These are phyloP conservation scores for Heliconius hermathena DNA, from an alignment of 1,140 invertebrate species.

Conservation along the genomic window DNA sequence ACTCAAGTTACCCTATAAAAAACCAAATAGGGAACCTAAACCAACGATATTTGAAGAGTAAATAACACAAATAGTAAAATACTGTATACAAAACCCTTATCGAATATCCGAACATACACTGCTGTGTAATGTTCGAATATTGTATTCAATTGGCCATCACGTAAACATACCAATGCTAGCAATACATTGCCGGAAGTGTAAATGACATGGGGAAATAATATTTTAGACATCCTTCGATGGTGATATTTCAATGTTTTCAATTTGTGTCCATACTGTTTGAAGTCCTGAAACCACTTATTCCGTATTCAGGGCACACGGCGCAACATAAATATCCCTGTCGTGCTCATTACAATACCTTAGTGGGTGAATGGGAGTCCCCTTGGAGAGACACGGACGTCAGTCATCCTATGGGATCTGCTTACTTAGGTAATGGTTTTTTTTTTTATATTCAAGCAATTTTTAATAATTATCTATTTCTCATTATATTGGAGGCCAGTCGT, in stretches of 20 bases:
- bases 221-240: conserved; percentile 30
- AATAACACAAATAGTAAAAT: conserved; percentile 62
- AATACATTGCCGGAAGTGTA: conserved; percentile 29
- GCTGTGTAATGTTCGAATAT: background rate
- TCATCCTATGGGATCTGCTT: conserved; percentile 66
- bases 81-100: conserved; percentile 51
- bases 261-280: conserved; percentile 22
- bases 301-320: conserved; percentile 69
- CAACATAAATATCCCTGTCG: conserved; percentile 77
- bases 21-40: conserved; percentile 46
- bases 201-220: conserved; percentile 3
- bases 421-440: conserved; percentile 69
- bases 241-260: conserved; percentile 24
- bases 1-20: background rate
- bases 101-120: conserved; percentile 60
- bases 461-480: background rate
- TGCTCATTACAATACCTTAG: conserved; percentile 76
- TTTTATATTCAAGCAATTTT: background rate
- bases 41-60: conserved; percentile 59
- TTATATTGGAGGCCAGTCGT: background rate
- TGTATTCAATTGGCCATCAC: background rate
- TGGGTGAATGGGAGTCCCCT: conserved; percentile 57
- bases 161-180: background rate
- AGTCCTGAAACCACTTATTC: conserved; percentile 54
- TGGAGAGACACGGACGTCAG: conserved; percentile 52